A percentile compares a stretch with the other conserved stretches of the same genome.
Evolutionary conservation across 1,140 invertebrate genomes (phyloP).

Genomic region (Drosophila parabipectinata): DNA sequence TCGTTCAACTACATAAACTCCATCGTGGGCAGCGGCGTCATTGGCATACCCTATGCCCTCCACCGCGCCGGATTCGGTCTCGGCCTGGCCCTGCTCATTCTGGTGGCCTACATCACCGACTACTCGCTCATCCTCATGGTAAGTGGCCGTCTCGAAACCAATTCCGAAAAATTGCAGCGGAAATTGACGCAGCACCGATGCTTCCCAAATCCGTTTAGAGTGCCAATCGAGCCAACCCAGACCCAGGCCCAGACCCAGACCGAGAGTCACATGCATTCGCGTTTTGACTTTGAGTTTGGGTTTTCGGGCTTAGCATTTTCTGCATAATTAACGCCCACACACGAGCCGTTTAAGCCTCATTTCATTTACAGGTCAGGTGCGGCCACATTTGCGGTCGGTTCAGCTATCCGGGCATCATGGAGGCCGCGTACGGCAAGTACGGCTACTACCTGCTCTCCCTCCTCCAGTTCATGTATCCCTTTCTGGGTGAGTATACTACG

Average conservation of each 20-base stretch:
- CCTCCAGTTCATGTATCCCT: conserved; percentile 94
- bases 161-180: conserved; percentile 8
- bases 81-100: conserved; percentile 89
- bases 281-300: conserved; percentile 18
- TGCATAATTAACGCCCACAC: conserved; percentile 30
- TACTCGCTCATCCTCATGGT: conserved; percentile 94
- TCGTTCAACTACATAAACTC: conserved; percentile 97
- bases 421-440: conserved; percentile 91
- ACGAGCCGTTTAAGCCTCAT: conserved; percentile 22
- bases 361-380: conserved; percentile 85
- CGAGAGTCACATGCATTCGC: conserved; percentile 11
- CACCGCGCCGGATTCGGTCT: conserved; percentile 92
- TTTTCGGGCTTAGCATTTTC: conserved; percentile 18
- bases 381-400: conserved; percentile 92
- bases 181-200: conserved; percentile 19
- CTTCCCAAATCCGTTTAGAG: conserved; percentile 17
- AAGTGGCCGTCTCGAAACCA: conserved; percentile 44
- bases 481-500: conserved; percentile 88
- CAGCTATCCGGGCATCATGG: conserved; percentile 94
- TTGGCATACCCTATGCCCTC: conserved; percentile 95
- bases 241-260: neutral
- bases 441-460: conserved; percentile 92
- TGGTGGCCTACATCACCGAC: conserved; percentile 92
- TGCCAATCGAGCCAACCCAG: neutral
- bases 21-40: conserved; percentile 95